Evolutionary conservation across 2,888 invertebrate species (phyloP).

Genomic region (Nemapogon koenigi): DNA sequence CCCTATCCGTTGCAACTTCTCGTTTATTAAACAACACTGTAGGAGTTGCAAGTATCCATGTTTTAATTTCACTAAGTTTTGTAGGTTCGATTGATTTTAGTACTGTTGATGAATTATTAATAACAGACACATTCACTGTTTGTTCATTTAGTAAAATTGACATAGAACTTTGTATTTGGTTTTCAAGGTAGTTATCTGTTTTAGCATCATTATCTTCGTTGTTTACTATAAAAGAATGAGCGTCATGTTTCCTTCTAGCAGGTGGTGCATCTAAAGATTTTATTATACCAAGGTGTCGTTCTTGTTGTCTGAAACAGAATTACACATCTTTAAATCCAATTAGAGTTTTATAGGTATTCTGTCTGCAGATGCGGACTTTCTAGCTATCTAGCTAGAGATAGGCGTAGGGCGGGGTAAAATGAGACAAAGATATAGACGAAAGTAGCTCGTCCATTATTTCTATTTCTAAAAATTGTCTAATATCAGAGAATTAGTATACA

Average conservation of each 20-base stretch:
- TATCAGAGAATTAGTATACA: too few species aligned
- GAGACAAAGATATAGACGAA: too few species aligned
- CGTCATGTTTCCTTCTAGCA: conserved; percentile 52
- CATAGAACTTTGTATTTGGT: conserved; percentile 35
- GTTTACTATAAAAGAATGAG: conserved; percentile 50
- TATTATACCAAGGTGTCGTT: conserved; percentile 77
- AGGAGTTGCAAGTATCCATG: conserved; percentile 49
- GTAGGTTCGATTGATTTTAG: conserved; percentile 40
- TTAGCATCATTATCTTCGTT: conserved; percentile 33
- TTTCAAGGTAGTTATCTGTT: conserved; percentile 31
- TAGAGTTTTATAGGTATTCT: too few species aligned
- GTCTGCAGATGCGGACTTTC: too few species aligned
- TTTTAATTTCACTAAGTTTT: conserved; percentile 32
- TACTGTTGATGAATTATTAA: too few species aligned
- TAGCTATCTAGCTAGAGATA: too few species aligned
- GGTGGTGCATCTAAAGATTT: conserved; percentile 54
- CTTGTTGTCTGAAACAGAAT: conserved; percentile 80
- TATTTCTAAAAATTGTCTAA: too few species aligned
- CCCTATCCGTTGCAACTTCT: conserved; percentile 29
- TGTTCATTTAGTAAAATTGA: too few species aligned
- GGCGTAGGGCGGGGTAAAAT: too few species aligned
- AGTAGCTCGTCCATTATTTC: too few species aligned
- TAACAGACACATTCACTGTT: too few species aligned
- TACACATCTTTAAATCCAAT: too few species aligned
- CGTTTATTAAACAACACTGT: conserved; percentile 39